Conservation (phyloP, 2,113 vertebrate genomes). For the Theristicus caerulescens region DNA sequence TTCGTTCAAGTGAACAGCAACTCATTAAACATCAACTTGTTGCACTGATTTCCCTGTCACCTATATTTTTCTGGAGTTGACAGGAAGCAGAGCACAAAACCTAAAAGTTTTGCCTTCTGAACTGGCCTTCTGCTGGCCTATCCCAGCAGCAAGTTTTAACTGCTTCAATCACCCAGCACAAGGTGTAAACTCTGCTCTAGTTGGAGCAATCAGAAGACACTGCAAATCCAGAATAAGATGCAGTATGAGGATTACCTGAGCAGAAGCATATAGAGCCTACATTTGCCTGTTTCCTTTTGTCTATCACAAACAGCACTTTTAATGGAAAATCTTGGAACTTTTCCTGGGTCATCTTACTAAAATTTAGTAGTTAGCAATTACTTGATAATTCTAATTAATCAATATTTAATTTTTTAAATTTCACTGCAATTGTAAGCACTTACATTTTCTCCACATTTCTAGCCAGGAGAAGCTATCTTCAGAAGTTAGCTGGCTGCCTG, state of each 20-base stretch:
- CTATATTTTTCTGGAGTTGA: neutral
- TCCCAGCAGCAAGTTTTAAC: neutral
- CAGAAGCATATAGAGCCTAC: neutral
- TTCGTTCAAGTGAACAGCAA: neutral
- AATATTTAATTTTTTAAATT: neutral
- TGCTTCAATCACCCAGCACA: neutral
- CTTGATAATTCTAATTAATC: neutral
- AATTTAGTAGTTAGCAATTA: neutral
- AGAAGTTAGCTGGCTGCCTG: neutral
- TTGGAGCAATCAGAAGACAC: neutral
- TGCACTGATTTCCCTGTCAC: neutral
- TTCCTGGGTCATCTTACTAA: neutral
- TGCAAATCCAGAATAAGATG: neutral
- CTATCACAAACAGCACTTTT: neutral
- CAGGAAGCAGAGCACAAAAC: neutral
- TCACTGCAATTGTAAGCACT: neutral
- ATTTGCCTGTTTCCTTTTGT: neutral
- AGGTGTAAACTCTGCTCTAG: neutral
- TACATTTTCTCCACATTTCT: neutral
- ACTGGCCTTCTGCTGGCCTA: no score
- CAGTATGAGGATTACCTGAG: neutral
- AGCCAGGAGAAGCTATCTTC: neutral
- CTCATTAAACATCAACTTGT: neutral
- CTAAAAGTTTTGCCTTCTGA: neutral
- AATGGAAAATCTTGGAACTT: neutral